Conservation (phyloP, 2,797 vertebrate genomes). For the Clarias platycephalus region DNA sequence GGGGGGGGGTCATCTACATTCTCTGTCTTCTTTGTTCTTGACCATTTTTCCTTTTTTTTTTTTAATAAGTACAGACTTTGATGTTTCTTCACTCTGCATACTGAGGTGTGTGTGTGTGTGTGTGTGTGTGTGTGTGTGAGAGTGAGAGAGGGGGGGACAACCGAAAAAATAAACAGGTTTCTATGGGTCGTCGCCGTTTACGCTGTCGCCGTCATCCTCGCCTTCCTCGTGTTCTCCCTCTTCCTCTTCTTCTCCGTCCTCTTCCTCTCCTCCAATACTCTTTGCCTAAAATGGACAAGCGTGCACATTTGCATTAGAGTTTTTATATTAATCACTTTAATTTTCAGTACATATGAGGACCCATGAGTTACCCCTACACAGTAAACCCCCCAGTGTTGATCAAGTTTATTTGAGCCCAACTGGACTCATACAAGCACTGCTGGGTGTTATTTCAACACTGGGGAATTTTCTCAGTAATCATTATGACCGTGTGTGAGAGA, state of each 20-base stretch:
- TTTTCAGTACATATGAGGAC: no score
- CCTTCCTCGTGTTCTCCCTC: slow-evolving; percentile 85
- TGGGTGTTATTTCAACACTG: no score
- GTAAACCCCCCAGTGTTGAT: neutral
- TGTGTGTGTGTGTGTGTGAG: neutral
- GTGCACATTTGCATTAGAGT: neutral
- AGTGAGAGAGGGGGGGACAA: no score
- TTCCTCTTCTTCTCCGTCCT: slow-evolving; percentile 67
- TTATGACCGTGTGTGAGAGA: neutral
- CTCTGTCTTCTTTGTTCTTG: neutral
- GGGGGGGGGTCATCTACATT: neutral
- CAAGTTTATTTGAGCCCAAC: no score
- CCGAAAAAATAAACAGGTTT: neutral
- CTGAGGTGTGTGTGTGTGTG: neutral
- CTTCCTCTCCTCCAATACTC: slow-evolving; percentile 73
- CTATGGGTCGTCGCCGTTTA: slow-evolving; percentile 87
- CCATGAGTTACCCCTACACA: neutral
- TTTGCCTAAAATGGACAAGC: slow-evolving; percentile 64
- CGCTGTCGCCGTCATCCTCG: slow-evolving; percentile 84
- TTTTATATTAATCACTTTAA: no score
- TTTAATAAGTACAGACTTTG: neutral
- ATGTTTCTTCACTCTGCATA: neutral
- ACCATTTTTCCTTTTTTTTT: neutral
- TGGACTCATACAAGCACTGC: no score
- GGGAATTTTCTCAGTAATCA: no score